A percentile compares a stretch with the other conserved stretches of the same genome.
These are phyloP conservation scores for Conus canariensis DNA, from an alignment of 2,888 invertebrate species.

Conservation along the genomic window DNA sequence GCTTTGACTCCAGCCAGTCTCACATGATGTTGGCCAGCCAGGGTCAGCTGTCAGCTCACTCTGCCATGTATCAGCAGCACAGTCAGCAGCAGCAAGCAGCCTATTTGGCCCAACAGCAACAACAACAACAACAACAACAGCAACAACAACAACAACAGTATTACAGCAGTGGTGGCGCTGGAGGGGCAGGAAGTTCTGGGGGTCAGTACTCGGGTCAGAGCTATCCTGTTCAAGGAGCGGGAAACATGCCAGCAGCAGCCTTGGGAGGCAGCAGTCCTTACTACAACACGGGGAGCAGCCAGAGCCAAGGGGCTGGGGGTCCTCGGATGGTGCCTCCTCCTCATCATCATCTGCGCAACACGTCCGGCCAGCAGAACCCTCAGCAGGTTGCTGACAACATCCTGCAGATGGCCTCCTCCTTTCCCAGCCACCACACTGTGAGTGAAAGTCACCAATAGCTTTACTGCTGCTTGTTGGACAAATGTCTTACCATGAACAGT, in stretches of 20 bases:
- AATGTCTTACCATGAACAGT: no score
- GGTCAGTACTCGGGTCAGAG: slow-evolving; percentile 34
- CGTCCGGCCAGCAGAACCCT: slow-evolving; percentile 65
- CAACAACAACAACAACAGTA: slow-evolving; percentile 45
- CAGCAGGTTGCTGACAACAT: slow-evolving; percentile 76
- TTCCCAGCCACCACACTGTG: slow-evolving; percentile 67
- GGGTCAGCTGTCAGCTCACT: slow-evolving; percentile 37
- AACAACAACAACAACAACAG: slow-evolving; percentile 46
- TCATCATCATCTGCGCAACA: slow-evolving; percentile 54
- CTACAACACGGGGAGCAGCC: slow-evolving; percentile 17
- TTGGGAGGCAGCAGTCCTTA: slow-evolving; percentile 38
- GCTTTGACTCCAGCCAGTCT: slow-evolving; percentile 37
- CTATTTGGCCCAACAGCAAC: slow-evolving; percentile 42
- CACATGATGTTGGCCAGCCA: slow-evolving; percentile 47
- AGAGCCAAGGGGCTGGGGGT: slow-evolving; percentile 29
- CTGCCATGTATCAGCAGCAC: slow-evolving; percentile 37
- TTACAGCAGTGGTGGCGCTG: slow-evolving; percentile 28
- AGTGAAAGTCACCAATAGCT: background rate
- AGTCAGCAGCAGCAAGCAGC: slow-evolving; percentile 40
- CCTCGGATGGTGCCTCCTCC: slow-evolving; percentile 47
- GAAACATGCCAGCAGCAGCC: slow-evolving; percentile 15
- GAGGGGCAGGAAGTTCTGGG: slow-evolving; percentile 12
- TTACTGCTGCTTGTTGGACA: background rate
- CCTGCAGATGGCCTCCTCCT: slow-evolving; percentile 74
- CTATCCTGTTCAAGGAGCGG: slow-evolving; percentile 44